Conservation (phyloP, 2,113 vertebrate species). For the Rhynchomys soricoides region DNA sequence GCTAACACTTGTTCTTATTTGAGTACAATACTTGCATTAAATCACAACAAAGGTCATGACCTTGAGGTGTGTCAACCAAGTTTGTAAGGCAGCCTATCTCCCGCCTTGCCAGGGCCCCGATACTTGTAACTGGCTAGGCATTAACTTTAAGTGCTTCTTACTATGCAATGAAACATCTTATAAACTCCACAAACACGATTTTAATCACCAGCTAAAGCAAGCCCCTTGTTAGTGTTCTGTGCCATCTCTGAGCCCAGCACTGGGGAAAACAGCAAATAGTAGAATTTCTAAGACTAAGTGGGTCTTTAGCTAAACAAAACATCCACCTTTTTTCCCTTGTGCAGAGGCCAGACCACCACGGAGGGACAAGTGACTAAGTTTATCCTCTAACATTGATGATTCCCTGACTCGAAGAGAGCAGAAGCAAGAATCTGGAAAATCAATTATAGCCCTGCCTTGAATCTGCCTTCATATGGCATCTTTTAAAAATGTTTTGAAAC, state of each 20-base stretch:
- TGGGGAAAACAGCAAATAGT: not conserved
- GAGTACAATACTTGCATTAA: not conserved
- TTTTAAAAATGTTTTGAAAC: not conserved
- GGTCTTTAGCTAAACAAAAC: constrained; percentile 38
- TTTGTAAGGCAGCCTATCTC: not conserved
- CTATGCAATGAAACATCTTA: not conserved
- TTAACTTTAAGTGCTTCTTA: not conserved
- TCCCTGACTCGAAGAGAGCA: not conserved
- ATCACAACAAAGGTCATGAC: not conserved
- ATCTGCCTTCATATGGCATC: not conserved
- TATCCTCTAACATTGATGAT: not conserved
- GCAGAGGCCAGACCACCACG: not conserved
- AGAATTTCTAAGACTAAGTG: not conserved
- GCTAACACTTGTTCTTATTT: not conserved
- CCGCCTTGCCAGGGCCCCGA: not conserved
- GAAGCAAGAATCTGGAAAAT: constrained; percentile 43
- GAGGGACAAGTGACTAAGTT: not conserved
- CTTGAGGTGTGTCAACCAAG: not conserved
- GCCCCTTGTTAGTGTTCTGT: not conserved
- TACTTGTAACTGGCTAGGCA: not conserved
- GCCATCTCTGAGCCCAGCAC: not conserved
- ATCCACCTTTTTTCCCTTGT: not conserved
- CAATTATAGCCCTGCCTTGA: not conserved
- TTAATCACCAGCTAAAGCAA: constrained; percentile 1
- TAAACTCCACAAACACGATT: not conserved